Evolutionary conservation across 1,140 invertebrate species (phyloP).

Genomic region (Heterodera schachtii): DNA sequence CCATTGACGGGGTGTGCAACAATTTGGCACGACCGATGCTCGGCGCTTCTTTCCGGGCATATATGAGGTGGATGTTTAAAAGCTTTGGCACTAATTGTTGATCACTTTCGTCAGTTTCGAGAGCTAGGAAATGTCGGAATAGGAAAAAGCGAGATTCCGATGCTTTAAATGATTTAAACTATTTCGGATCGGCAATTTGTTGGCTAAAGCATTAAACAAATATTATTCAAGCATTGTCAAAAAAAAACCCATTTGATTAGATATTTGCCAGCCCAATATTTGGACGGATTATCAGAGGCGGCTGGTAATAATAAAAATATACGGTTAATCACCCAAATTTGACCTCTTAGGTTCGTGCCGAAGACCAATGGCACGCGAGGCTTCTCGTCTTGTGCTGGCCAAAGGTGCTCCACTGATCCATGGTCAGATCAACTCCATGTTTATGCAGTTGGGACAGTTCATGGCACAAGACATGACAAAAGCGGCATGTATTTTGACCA

Average conservation of each 20-base stretch:
- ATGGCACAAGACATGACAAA: slow-evolving; percentile 44
- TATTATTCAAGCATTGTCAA: no score
- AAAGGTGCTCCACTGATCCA: slow-evolving; percentile 45
- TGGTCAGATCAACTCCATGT: slow-evolving; percentile 52
- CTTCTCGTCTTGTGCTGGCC: slow-evolving; percentile 49
- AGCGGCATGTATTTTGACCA: slow-evolving; percentile 2
- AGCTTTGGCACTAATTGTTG: background rate
- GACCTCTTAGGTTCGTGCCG: background rate
- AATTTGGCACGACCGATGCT: slow-evolving; percentile 45
- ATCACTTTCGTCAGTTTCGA: no score
- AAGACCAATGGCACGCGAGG: slow-evolving; percentile 59
- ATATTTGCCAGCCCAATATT: slow-evolving; percentile 57
- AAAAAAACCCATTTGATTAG: slow-evolving; percentile 10
- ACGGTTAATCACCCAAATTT: background rate
- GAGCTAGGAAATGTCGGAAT: no score
- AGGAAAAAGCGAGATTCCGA: no score
- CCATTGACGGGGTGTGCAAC: slow-evolving; percentile 56
- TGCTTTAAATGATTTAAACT: no score
- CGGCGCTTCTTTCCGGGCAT: slow-evolving; percentile 53
- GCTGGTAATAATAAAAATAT: slow-evolving; percentile 37
- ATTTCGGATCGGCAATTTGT: no score
- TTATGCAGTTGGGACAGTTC: slow-evolving; percentile 55
- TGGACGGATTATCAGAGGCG: slow-evolving; percentile 54
- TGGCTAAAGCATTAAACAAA: no score
- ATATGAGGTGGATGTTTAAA: slow-evolving; percentile 42